phyloP scores from a whole-genome alignment of 2,797 vertebrate species.

The Karalla daura region DNA sequence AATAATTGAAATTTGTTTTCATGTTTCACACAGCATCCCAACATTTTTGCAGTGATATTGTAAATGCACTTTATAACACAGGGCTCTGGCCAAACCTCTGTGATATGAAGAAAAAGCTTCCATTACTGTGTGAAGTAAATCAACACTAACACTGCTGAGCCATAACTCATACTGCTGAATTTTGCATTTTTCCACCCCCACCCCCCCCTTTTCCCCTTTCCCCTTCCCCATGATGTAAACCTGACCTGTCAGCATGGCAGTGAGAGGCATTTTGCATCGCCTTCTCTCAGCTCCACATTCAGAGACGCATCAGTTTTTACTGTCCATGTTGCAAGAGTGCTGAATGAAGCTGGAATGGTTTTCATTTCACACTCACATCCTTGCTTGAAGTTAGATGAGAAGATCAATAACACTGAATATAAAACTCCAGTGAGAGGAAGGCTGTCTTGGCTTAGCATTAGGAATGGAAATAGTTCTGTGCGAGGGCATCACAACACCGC shows the following conservation, averaged over 20 bases:
- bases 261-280: background rate
- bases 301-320: background rate
- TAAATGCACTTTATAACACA: conserved; percentile 53
- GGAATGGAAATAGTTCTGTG: too few relatives aligned
- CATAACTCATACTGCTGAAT: too few relatives aligned
- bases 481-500: too few relatives aligned
- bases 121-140: conserved; percentile 23
- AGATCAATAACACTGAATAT: background rate
- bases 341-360: background rate
- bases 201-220: too few relatives aligned
- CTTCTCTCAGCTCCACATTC: background rate
- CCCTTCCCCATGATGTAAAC: too few relatives aligned
- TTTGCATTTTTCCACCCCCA: too few relatives aligned
- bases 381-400: background rate
- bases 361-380: background rate
- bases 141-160: background rate
- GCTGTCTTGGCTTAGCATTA: too few relatives aligned
- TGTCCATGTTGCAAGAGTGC: background rate
- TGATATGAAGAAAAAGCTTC: background rate
- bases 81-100: conserved; percentile 22
- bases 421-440: too few relatives aligned
- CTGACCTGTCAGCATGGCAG: background rate
- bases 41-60: background rate
- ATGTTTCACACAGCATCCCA: too few relatives aligned
- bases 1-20: too few relatives aligned